A percentile compares a stretch with the other conserved stretches of the same genome.
These are phyloP conservation scores for Diachasmimorpha longicaudata DNA, from an alignment of 1,140 invertebrate species.

Conservation along the genomic window DNA sequence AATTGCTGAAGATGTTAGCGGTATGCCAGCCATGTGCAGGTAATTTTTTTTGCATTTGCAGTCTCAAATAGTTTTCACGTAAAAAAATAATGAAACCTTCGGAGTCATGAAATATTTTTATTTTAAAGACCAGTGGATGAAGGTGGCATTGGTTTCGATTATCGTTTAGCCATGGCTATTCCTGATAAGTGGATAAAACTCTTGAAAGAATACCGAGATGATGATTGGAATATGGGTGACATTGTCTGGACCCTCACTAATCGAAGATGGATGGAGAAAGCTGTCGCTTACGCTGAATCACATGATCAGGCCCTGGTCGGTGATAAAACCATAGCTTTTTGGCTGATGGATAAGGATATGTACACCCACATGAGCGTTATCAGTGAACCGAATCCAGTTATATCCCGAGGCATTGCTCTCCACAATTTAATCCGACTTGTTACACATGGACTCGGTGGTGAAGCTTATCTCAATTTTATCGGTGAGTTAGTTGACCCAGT, in stretches of 20 bases:
- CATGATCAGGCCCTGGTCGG: slow-evolving; percentile 97
- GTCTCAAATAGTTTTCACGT: neutral
- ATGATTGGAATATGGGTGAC: slow-evolving; percentile 93
- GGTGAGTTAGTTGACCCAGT: slow-evolving; percentile 64
- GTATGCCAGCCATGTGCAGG: slow-evolving; percentile 96
- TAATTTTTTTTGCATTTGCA: too few relatives aligned
- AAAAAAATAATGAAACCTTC: neutral
- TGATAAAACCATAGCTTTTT: slow-evolving; percentile 99
- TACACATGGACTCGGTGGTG: slow-evolving; percentile 92
- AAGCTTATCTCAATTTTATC: slow-evolving; percentile 98
- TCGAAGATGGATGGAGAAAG: slow-evolving; percentile 92
- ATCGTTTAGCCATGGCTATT: slow-evolving; percentile 96
- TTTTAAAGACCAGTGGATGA: slow-evolving; percentile 76
- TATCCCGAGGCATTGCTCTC: slow-evolving; percentile 91
- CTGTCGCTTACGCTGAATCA: slow-evolving; percentile 96
- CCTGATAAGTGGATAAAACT: slow-evolving; percentile 99
- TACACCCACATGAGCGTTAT: slow-evolving; percentile 92
- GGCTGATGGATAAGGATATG: slow-evolving; percentile 99
- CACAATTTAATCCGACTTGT: slow-evolving; percentile 97
- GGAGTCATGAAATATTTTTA: neutral
- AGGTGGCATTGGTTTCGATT: slow-evolving; percentile 97
- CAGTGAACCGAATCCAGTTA: slow-evolving; percentile 73
- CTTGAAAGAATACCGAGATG: slow-evolving; percentile 83
- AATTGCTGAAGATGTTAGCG: slow-evolving; percentile 98
- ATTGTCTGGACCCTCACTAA: slow-evolving; percentile 96